Conservation (phyloP, 2,113 vertebrate species). For the Megaceryle torquata region DNA sequence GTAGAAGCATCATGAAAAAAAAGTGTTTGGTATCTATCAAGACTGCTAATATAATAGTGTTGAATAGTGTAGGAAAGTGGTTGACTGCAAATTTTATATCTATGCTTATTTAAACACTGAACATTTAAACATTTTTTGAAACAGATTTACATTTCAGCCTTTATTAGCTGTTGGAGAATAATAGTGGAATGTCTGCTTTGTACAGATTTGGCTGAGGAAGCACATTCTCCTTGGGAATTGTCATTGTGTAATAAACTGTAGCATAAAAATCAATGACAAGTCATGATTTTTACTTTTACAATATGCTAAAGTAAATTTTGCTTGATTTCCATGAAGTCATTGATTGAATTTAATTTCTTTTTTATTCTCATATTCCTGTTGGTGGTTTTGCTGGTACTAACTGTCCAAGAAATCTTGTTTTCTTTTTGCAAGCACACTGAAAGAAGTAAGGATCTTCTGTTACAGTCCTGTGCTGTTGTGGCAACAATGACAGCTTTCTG, state of each 20-base stretch:
- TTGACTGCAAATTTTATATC: not conserved
- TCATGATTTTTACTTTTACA: not conserved
- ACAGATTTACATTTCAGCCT: slow-evolving; percentile 5
- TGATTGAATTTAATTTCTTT: not conserved
- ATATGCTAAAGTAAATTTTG: not conserved
- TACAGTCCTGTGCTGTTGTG: not conserved
- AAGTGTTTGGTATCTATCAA: not conserved
- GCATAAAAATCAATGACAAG: not conserved
- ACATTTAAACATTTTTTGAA: not conserved
- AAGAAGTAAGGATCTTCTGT: not conserved
- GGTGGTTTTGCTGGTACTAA: not conserved
- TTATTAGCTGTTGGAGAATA: not conserved
- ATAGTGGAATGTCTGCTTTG: not conserved
- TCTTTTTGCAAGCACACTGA: not conserved
- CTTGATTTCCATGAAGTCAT: not conserved
- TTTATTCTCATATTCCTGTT: not conserved
- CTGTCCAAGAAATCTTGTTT: not conserved
- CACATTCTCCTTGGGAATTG: not conserved
- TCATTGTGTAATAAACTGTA: not conserved
- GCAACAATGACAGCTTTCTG: not conserved
- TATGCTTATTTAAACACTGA: not conserved
- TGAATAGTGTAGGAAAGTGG: not conserved
- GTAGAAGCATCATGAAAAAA: not conserved
- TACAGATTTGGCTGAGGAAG: not conserved
- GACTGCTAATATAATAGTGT: not conserved